phyloP scores from a whole-genome alignment of 2,113 vertebrate species.

The Coracopsis vasa region DNA sequence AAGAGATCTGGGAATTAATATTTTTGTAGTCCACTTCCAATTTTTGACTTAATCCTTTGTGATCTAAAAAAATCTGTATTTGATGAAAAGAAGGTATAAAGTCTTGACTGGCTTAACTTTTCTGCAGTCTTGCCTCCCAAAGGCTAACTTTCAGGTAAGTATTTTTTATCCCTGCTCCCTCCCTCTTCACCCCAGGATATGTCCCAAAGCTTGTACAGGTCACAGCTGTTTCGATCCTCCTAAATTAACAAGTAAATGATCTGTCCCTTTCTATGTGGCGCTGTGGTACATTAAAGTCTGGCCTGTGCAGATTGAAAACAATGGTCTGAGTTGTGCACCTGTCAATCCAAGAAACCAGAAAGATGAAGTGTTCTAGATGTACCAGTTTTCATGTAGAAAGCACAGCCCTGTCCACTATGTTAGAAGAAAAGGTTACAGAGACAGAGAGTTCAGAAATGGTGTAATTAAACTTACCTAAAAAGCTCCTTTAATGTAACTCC shows the following conservation, averaged over 20 bases:
- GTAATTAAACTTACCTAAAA: not conserved
- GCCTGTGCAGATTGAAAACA: not conserved
- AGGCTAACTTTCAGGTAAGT: not conserved
- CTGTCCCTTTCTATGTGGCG: not conserved
- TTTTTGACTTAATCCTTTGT: not conserved
- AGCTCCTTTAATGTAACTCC: not conserved
- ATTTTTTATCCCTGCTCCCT: not conserved
- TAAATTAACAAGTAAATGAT: not conserved
- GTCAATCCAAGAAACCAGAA: not conserved
- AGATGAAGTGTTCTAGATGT: not conserved
- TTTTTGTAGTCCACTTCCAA: not conserved
- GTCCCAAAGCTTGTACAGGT: not conserved
- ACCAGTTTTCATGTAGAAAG: not conserved
- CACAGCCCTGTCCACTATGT: not conserved
- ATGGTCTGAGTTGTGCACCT: not conserved
- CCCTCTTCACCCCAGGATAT: accelerated
- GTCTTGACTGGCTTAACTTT: not conserved
- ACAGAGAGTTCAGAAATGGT: not conserved
- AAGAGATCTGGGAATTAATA: not conserved
- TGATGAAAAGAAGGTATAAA: not conserved
- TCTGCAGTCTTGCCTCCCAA: not conserved
- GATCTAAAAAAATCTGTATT: not conserved
- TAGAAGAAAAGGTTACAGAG: not conserved
- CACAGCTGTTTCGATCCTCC: not conserved
- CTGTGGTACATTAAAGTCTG: not conserved